Base-by-base conservation (phyloP, 2,113 vertebrate genomes). In the Callipepla squamata region DNA sequence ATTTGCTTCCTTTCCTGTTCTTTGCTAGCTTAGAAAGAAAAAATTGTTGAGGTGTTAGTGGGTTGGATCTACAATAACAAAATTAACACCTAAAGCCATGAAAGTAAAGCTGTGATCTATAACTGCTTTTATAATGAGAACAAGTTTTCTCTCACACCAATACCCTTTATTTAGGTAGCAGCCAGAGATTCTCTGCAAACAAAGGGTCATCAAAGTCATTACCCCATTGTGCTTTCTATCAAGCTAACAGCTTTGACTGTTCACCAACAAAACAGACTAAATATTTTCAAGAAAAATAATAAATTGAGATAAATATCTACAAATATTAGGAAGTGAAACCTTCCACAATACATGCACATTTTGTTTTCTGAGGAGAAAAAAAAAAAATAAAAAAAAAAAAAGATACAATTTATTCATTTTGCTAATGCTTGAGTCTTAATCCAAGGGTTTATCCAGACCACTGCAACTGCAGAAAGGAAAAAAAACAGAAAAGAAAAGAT, bases 261-360 rank as follows among this genome's bases (percentile, higher is more conserved):
- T 88, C 65, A 70, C 11, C 61, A 68, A 26, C 42, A 45, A 11
- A 63, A 15, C 25, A 74, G 13, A 21, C 22, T 67, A 85, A 69
- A 42, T 74, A 19, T 59, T 63, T 88, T 84, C 44, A 47, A 57
- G 8, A n/a, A 57, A 69, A 9, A 61, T 80, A 93, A 68, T 4
- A 53, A 58, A 70, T 16, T 2, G 19, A 59, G 78, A 61, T 1
- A 55, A 85, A 30, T 51, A 14, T 6, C n/a, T 65, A 72, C 22
- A 76, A n/a, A 34, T 25, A 16, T 47, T 48, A 57, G 66, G 74
- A 87, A 69, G 68, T 15, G 68, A 81, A 81, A 6, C 22, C n/a
- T 34, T 72, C 51, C 23, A 57, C 20, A 69, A 38, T 5, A 19
- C 2, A n/a, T 0, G 1, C 4, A 19, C 2, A 20, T 1, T 45